Base-by-base conservation (phyloP, 2,797 vertebrate genomes). In the Hydrocynus forskahlii region DNA sequence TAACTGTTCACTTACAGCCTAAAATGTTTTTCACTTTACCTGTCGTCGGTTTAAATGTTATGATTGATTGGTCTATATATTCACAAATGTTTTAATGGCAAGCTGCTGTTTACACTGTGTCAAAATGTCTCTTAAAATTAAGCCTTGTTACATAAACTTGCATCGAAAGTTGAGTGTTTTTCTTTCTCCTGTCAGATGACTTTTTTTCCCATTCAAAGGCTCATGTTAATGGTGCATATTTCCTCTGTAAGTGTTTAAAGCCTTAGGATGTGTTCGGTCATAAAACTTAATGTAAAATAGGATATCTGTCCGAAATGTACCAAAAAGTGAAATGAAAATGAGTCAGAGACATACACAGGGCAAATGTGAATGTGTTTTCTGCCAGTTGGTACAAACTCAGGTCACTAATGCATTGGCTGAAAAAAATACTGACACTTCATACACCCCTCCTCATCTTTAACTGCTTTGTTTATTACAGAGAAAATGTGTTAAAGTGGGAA, bases 321-420 rank as follows among this genome's bases (percentile, higher is more conserved):
- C 13, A 8, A 13, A 69, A 23, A 25, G 14, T 0, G 1, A 1
- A 23, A 52, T 12, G 43, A 23, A 48, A 35, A 71, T 71, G 14
- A 52, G 23, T 50, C 68, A 48, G n/a, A 23, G 45, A 70, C 9
- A 7, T 23, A 52, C 0, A 4, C 48, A 54, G 23, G 10, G 16
- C 12, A 50, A 50, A 25, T 54, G 10, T 19, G 54, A 50, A 57
- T 25, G 23, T 88, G 86, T 21, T 71, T 60, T 19, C 66, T n/a
- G 3, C 7, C 52, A 23, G 43, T 19, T 66, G 87, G 89, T n/a
- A 7, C 43, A 48, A 48, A 19, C 1, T 48, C 7, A 19, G 69
- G 45, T 71, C 69, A 17, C 21, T 54, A 71, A 54, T 71, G 23
- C 69, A 71, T 71, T 29, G 7, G 23, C 23, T 52, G 68, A 0